phyloP scores from a whole-genome alignment of 92 coral and sea anemone species.

The Chrysogorgia sp. region DNA sequence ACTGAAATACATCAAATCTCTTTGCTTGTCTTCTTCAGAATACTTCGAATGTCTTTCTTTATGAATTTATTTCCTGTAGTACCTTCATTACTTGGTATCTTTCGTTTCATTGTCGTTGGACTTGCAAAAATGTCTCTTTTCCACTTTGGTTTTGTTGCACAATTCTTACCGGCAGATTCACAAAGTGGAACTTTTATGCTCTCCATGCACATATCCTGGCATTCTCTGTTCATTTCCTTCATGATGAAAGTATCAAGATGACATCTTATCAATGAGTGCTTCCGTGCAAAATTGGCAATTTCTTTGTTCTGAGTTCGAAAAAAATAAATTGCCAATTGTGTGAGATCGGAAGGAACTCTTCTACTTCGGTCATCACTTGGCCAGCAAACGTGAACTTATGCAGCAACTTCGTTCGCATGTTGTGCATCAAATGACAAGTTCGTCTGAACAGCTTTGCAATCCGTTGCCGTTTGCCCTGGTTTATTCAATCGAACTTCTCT shows the following conservation, averaged over 20 bases:
- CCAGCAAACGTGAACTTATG: no score
- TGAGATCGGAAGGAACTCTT: no score
- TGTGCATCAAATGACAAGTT: no score
- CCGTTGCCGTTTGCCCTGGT: no score
- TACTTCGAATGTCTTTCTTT: constrained; percentile 30
- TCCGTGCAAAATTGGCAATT: constrained; percentile 31
- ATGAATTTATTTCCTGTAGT: neutral
- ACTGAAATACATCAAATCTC: constrained; percentile 17
- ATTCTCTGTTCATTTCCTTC: constrained; percentile 25
- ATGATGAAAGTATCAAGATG: neutral
- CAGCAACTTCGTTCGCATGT: no score
- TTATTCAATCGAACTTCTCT: no score
- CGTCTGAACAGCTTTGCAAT: no score
- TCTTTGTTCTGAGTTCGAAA: constrained; percentile 30
- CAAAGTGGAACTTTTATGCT: constrained; percentile 11
- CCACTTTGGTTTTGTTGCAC: no score
- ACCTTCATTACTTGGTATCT: neutral
- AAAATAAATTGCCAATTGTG: no score
- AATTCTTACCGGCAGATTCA: neutral
- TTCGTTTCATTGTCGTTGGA: no score
- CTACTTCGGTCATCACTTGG: no score
- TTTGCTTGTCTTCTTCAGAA: constrained; percentile 14
- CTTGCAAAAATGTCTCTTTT: no score
- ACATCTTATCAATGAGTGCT: constrained; percentile 26
- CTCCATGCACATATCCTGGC: constrained; percentile 31